Evolutionary conservation across 2,888 invertebrate species (phyloP).

Genomic region (Rhabditoides inermis): DNA sequence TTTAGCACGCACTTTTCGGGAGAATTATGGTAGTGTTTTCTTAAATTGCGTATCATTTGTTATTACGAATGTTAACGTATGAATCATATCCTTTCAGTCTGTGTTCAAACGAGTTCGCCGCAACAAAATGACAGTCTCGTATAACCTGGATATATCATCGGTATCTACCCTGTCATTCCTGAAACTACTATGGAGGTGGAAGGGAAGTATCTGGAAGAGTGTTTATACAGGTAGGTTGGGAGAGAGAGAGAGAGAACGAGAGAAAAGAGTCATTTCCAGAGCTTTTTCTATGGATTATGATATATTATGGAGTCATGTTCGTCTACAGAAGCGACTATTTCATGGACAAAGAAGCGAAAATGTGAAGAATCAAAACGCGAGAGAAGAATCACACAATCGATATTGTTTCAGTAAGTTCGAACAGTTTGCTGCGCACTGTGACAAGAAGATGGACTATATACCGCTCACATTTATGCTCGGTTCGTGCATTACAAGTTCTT

Average conservation of each 20-base stretch:
- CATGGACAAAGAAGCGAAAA: not conserved
- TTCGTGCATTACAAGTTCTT: no score
- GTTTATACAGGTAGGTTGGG: no score
- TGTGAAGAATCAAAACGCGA: not conserved
- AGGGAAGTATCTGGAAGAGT: not conserved
- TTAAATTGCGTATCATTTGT: no score
- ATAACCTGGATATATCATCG: constrained; percentile 3
- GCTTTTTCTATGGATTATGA: not conserved
- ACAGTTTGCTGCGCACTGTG: not conserved
- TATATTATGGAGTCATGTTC: not conserved
- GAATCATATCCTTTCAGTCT: no score
- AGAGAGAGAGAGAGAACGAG: no score
- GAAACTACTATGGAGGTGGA: not conserved
- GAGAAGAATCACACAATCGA: not conserved
- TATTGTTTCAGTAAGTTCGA: not conserved
- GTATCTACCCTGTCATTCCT: not conserved
- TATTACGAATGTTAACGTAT: no score
- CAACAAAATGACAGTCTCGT: constrained; percentile 1
- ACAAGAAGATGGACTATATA: not conserved
- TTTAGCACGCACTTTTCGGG: no score
- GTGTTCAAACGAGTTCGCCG: not conserved
- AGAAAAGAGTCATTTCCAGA: no score
- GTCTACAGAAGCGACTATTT: not conserved
- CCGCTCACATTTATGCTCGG: constrained; percentile 1
- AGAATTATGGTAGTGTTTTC: no score